A percentile compares a stretch with the other conserved stretches of the same genome.
phyloP scores from a whole-genome alignment of 2,797 vertebrate species.

The Sebastes vulpes region DNA sequence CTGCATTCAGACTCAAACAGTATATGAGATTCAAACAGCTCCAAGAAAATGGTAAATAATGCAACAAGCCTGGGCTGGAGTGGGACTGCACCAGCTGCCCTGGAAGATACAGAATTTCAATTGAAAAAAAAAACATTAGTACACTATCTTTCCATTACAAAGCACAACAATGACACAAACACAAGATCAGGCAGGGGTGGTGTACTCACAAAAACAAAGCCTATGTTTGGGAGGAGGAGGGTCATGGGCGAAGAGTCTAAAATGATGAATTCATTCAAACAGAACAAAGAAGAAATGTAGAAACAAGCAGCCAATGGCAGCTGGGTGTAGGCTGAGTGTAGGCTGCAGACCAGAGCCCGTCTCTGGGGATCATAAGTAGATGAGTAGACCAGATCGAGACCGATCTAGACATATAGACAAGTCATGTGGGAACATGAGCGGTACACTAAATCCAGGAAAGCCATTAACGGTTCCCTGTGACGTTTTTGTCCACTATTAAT shows the following conservation, averaged over 20 bases:
- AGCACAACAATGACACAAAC: neutral
- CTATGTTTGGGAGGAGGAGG: neutral
- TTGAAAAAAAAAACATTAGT: neutral
- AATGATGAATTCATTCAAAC: neutral
- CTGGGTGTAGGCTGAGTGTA: neutral
- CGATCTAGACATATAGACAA: neutral
- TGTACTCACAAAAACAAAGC: neutral
- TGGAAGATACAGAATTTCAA: neutral
- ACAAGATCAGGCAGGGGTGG: neutral
- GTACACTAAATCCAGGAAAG: neutral
- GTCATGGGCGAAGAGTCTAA: neutral
- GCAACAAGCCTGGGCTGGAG: neutral
- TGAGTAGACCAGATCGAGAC: neutral
- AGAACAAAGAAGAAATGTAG: neutral
- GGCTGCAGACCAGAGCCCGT: neutral
- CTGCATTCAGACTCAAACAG: neutral
- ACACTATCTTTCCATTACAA: neutral
- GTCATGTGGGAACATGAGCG: neutral
- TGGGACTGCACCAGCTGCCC: neutral
- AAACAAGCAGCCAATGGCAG: neutral
- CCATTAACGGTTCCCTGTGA: neutral
- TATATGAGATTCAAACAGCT: neutral
- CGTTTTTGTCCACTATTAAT: neutral
- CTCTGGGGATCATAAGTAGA: neutral
- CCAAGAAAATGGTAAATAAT: conserved; percentile 13